These are phyloP conservation scores for Athalia rosae DNA, from an alignment of 2,888 invertebrate species.

Conservation along the genomic window DNA sequence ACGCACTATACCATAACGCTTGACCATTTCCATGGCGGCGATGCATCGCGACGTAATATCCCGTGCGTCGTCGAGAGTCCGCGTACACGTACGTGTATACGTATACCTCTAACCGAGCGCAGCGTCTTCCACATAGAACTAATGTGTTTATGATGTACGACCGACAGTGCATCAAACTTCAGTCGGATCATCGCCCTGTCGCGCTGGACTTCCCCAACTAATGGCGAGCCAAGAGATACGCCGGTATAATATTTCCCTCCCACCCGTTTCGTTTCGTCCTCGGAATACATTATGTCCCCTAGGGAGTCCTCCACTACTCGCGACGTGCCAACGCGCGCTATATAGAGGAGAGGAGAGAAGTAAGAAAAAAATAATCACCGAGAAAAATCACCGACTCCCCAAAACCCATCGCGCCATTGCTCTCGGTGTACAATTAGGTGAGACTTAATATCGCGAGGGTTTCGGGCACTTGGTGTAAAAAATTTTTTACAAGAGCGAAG, in stretches of 20 bases:
- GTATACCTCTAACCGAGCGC: neutral
- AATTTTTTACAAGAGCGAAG: no score
- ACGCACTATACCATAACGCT: constrained; percentile 24
- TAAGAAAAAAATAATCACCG: no score
- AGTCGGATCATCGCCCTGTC: constrained; percentile 45
- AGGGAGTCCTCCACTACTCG: no score
- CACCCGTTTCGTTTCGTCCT: neutral
- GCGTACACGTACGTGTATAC: neutral
- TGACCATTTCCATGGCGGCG: constrained; percentile 24
- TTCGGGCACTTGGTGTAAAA: no score
- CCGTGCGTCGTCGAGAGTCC: neutral
- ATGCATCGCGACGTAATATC: neutral
- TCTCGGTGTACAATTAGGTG: no score
- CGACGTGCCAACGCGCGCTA: no score
- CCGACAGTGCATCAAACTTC: constrained; percentile 70
- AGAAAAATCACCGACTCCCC: no score
- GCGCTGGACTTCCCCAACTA: constrained; percentile 16
- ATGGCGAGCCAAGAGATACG: constrained; percentile 9
- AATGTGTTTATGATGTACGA: constrained; percentile 70
- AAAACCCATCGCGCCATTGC: no score
- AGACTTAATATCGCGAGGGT: no score
- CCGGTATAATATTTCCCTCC: neutral
- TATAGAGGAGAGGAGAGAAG: no score
- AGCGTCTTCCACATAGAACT: constrained; percentile 55
- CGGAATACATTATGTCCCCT: no score